Evolutionary conservation across 1,140 invertebrate species (phyloP), one percentile per base, ranked within the genome.

Genomic region (Drosophila arawakana): DNA sequence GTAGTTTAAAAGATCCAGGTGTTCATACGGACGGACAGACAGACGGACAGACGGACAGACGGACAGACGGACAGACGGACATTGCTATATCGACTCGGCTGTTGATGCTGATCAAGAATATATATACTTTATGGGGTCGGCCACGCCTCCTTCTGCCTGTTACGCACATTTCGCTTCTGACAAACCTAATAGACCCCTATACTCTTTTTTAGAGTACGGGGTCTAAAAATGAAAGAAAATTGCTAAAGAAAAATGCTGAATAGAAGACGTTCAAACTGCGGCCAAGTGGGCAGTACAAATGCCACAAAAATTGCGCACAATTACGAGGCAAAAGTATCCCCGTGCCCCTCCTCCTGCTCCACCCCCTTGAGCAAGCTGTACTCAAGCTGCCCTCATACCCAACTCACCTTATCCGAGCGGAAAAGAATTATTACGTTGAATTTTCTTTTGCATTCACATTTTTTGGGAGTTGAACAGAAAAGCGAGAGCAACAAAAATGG

Each of bases 351-450:
- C 41, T 44, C 7, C 25, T 35, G 7, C 3, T 6, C 25, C 30
- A 21, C 35, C 11, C 37, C 13, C 37, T 15, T 0, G 7, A 6
- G 15, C 46, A 1, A 10, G n/a, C 3, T 18, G 8, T 37, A 4
- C 35, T 3, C 35, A 41, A 8, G 34, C 37, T 3, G 25, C 21
- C 9, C 25, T 44, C 55, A 69, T 41, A 47, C 59, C 68, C 34
- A 39, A 35, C 41, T 54, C 52, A 65, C 63, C 84, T 78, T 82
- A 91, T 91, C 89, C 89, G 76, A 90, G 89, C 89, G 89, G 88
- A 91, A 91, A 91, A 91, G 89, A 91, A 91, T 91, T 91, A 91
- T 91, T 91, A 85, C 89, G 72, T 84, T 81, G 76, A 85, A 80
- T 89, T 89, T 89, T 89, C 69, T 63, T 65, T 65, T 39, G 18